These are phyloP conservation scores for Gyrodactylus salaris DNA, from an alignment of 1,140 invertebrate species.

Conservation along the genomic window DNA sequence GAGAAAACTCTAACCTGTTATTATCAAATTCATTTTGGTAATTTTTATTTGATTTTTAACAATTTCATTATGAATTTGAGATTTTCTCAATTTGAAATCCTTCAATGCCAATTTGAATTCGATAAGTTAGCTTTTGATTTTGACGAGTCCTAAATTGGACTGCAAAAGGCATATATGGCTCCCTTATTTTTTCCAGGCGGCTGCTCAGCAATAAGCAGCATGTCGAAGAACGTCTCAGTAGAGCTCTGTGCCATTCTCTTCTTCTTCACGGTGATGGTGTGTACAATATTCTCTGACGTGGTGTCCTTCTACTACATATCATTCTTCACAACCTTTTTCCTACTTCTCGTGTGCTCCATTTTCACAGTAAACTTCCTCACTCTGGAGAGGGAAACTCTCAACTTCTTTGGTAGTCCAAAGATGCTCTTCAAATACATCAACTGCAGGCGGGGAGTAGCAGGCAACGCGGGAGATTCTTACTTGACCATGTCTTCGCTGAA, in stretches of 20 bases:
- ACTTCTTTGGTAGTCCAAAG: neutral
- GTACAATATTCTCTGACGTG: neutral
- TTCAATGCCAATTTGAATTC: too few relatives aligned
- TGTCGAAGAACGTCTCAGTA: neutral
- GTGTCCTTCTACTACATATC: neutral
- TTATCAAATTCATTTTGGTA: too few relatives aligned
- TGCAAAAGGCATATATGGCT: neutral
- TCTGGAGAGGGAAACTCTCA: neutral
- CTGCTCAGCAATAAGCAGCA: neutral
- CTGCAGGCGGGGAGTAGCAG: constrained; percentile 12
- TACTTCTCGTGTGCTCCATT: neutral
- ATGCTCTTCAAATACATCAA: constrained; percentile 11
- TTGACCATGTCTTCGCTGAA: constrained; percentile 16
- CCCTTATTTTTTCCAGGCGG: neutral
- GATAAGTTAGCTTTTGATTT: too few relatives aligned
- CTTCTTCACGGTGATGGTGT: neutral
- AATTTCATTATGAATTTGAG: too few relatives aligned
- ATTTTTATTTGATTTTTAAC: too few relatives aligned
- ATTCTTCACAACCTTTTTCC: neutral
- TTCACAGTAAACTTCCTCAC: neutral
- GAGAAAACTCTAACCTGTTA: too few relatives aligned
- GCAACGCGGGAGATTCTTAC: constrained; percentile 15
- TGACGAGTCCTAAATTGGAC: neutral
- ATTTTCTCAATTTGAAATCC: too few relatives aligned
- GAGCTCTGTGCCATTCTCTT: neutral